phyloP scores from a whole-genome alignment of 2,797 vertebrate genomes.

The Danio aesculapii region DNA sequence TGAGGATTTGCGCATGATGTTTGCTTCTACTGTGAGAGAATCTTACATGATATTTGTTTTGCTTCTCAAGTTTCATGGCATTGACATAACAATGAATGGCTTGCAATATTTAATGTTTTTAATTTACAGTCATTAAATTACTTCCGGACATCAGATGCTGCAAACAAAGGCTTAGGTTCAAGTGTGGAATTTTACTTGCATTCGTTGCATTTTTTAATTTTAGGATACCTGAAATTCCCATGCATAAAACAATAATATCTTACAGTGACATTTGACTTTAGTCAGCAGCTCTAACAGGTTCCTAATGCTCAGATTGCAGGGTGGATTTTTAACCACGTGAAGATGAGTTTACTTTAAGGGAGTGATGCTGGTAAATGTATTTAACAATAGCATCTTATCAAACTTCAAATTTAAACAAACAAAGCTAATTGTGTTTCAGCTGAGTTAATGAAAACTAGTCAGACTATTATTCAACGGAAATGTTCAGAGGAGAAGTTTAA shows the following conservation, averaged over 20 bases:
- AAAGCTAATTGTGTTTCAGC: not conserved
- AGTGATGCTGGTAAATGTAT: conserved; percentile 51
- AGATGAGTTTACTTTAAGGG: conserved; percentile 59
- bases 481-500: conserved; percentile 11
- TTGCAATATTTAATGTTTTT: conserved; percentile 18
- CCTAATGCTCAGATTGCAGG: conserved; percentile 36
- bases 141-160: not conserved
- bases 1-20: conserved; percentile 39
- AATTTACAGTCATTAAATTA: conserved; percentile 13
- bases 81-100: conserved; percentile 17
- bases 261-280: not conserved
- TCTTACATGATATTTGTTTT: conserved; percentile 28
- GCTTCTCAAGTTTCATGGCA: conserved; percentile 16
- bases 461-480: conserved; percentile 5
- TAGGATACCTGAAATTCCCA: not conserved
- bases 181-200: not conserved
- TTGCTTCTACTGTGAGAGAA: conserved; percentile 31
- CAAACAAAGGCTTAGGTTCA: not conserved
- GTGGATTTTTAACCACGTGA: conserved; percentile 30
- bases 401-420: conserved; percentile 16
- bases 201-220: not conserved
- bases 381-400: conserved; percentile 41
- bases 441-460: not conserved
- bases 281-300: not conserved
- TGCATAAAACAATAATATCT: not conserved